Evolutionary conservation across 1,140 invertebrate species (phyloP), one percentile per base, ranked within the genome.

Genomic region (Mylabris phalerata): DNA sequence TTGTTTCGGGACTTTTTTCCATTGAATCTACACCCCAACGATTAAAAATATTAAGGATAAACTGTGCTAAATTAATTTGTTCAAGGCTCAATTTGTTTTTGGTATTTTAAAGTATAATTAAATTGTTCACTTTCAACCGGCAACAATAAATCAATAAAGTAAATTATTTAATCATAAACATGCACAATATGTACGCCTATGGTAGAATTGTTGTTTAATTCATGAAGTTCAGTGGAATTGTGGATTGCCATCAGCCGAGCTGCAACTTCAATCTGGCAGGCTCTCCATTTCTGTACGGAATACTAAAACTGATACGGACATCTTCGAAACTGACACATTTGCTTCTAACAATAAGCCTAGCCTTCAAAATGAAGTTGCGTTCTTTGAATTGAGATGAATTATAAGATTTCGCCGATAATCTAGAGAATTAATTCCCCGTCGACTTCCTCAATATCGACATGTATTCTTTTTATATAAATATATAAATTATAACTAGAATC

Each of bases 231-330:
- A 50, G 57, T 54, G 44, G 50, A 55, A 50, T 46, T 60, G 59
- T 49, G 59, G 59, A 60, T 60, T 56, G 59, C 46, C 54, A 50
- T 56, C 57, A 59, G 43, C 57, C 50, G 32, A 52, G 48, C 59
- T 56, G 54, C 54, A 60, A 64, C 62, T 64, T 62, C 59, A 64
- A 64, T 64, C 63, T 64, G 59, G 55, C 47, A 56, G 59, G 59
- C 50, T 59, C 62, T 61, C 45, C 42, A 42, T 26, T 19, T 54
- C 59, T 64, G 63, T 56, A 55, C 57, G 46, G 63, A 65, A 65
- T 65, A 60, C 63, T 65, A 62, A 65, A 65, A 57, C 26, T 50
- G 27, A 5, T 32, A 32, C 32, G 32, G 19, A 32, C 60, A 46
- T 41, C 56, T 56, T 56, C 60, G 57, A 57, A 62, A 62, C 56